Evolutionary conservation across 2,888 invertebrate species (phyloP).

Genomic region (Pachymerium ferrugineum): DNA sequence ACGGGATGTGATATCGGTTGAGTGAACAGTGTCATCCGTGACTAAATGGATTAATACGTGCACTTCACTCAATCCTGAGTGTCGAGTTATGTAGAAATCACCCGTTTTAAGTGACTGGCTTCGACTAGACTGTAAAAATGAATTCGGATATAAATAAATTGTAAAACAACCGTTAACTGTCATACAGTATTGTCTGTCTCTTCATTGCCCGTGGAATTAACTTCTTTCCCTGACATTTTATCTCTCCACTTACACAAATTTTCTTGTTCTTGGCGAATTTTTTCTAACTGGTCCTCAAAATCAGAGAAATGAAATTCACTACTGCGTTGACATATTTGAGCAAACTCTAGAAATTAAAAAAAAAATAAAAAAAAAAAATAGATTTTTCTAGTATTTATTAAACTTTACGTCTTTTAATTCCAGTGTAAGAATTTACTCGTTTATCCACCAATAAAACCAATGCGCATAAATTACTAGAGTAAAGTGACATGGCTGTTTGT

Average conservation of each 20-base stretch:
- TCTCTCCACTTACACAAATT: conserved; percentile 37
- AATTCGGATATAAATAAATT: background rate
- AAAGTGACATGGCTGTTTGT: conserved; percentile 88
- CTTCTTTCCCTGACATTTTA: background rate
- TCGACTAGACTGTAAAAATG: conserved; percentile 28
- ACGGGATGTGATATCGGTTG: conserved; percentile 85
- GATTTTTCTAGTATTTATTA: background rate
- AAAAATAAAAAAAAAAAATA: background rate
- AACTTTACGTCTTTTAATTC: conserved; percentile 56
- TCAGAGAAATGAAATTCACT: conserved; percentile 93
- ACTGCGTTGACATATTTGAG: conserved; percentile 65
- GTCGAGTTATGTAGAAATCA: conserved; percentile 58
- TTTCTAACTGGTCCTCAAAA: conserved; percentile 76
- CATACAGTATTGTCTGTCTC: background rate
- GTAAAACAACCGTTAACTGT: background rate
- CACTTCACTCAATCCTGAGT: conserved; percentile 89
- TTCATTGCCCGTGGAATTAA: background rate
- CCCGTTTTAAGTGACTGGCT: conserved; percentile 61
- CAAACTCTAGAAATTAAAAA: conserved; percentile 56
- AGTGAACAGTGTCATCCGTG: conserved; percentile 63
- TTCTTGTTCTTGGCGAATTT: conserved; percentile 40
- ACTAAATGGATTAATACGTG: conserved; percentile 95
- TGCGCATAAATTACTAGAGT: conserved; percentile 84
- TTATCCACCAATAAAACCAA: conserved; percentile 74
- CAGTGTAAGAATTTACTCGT: conserved; percentile 59